Evolutionary conservation across 2,888 invertebrate genomes (phyloP), one percentile per base, ranked within the genome.

Genomic region (Zygothrica quintamaculata): DNA sequence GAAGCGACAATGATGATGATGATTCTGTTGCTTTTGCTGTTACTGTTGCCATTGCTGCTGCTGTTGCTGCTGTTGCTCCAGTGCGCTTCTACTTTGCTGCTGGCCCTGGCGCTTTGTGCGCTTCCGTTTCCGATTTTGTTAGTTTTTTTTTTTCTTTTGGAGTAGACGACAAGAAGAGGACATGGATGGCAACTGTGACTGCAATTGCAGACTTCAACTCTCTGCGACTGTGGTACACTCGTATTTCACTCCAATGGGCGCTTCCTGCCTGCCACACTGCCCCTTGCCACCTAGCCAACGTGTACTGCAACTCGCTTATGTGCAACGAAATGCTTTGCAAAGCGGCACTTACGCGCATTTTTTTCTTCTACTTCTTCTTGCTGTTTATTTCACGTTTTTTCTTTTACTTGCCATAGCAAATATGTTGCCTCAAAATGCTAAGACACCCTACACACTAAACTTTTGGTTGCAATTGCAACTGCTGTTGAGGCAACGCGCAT

Each of bases 51-150:
- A 6, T 43, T 13, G 75, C 44, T 34, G 40, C 50, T 40, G 46
- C 43, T 11, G n/a, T 52, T 43, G 36, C 37, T 33, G 13, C 60
- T 36, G 36, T 25, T 42, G 18, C 29, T 29, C 29, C 26, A 9
- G 42, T 16, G 37, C 18, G 7, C 48, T 39, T 31, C 31, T 12
- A 15, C 11, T 22, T 26, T 0, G 36, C 29, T 42, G 47, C 33
- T 59, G 67, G 67, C 62, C 52, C 60, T 61, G 65, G 70, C 80
- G 84, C 80, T 86, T 80, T 80, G 86, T 84, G 84, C 76, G 77
- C 84, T 80, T 80, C 80, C 80, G 84, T 84, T 80, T 86, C 80
- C 80, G 80, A 84, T 82, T 74, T 68, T 80, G 86, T 80, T 80
- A 86, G 80, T 77, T 69, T 74, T 81, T 74, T 46, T 80, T 80